Percentiles rank a stretch among this genome's conserved stretches.
phyloP scores from a whole-genome alignment of 2,113 vertebrate species.

The Mesoclemmys tuberculata region DNA sequence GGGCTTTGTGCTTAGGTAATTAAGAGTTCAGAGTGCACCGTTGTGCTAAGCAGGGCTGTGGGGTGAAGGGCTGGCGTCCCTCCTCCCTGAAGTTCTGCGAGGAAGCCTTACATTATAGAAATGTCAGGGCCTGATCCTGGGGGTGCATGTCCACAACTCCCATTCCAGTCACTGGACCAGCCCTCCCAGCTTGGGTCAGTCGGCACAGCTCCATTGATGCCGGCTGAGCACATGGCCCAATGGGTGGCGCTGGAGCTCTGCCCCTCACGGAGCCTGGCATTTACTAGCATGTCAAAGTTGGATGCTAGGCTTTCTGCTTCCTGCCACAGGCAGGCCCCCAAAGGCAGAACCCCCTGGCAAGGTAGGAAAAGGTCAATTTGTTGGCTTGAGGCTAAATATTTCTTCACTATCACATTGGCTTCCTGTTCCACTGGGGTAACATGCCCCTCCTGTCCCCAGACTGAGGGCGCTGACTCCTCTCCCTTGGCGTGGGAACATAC shows the following conservation, averaged over 20 bases:
- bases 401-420: no score
- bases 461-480: background rate
- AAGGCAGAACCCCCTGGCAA: background rate
- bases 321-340: background rate
- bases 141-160: background rate
- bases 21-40: background rate
- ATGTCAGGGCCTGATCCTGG: background rate
- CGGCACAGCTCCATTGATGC: background rate
- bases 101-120: background rate
- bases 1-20: background rate
- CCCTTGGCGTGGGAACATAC: constrained; percentile 10
- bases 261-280: background rate
- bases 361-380: background rate
- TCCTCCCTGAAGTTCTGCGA: background rate
- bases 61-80: background rate
- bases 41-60: background rate
- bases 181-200: background rate
- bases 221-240: background rate
- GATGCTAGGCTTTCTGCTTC: background rate
- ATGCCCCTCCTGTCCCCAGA: accelerated
- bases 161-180: background rate
- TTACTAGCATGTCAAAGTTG: no score
- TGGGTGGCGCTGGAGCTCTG: no score
- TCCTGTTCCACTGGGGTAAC: accelerated
- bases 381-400: background rate